Base-by-base conservation (phyloP, 2,113 vertebrate genomes). In the Lonchura striata region DNA sequence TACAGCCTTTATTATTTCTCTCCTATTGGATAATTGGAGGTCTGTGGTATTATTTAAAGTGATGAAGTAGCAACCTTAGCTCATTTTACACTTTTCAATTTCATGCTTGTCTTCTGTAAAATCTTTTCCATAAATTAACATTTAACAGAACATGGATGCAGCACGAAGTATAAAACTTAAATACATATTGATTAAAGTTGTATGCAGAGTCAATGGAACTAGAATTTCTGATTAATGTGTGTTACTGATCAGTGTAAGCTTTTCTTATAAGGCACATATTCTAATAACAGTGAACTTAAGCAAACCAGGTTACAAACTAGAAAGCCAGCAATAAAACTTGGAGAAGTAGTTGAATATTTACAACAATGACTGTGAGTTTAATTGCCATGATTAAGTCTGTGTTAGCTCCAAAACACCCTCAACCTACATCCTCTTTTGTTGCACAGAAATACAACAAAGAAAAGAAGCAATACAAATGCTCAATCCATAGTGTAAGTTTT, bases 11-110 rank as follows among this genome's bases (percentile, higher is more conserved):
- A 97, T 97, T 97, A 97, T 97, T 97, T 97, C 86, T 94, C 74
- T 95, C 60, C 82, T 96, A 61, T 93, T 94, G 92, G 94, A 95
- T 97, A 98, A 98, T 97, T 97, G 92, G 93, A 97, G 88, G 63
- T 72, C 82, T 92, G 88, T 68, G 83, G 57, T 96, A 89, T 95
- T 98, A 94, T 97, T 96, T 94, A 72, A 92, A 97, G 89, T 97
- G 97, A 98, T 87, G 74, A 96, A 98, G 88, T 95, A 95, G 83
- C 87, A 92, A 92, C 74, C 81, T 96, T 86, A 90, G 71, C 87
- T 97, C 96, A 97, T 98, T 98, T 97, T 95, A 93, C 91, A 97
- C 72, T 98, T 97, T 98, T 97, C 97, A 98, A 98, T 98, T 98
- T 98, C 97, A 97, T 97, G 97, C 97, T 97, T 98, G 97, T 98